Evolutionary conservation across 1,140 invertebrate genomes (phyloP), one percentile per base, ranked within the genome.

Genomic region (Dysdera silvatica): DNA sequence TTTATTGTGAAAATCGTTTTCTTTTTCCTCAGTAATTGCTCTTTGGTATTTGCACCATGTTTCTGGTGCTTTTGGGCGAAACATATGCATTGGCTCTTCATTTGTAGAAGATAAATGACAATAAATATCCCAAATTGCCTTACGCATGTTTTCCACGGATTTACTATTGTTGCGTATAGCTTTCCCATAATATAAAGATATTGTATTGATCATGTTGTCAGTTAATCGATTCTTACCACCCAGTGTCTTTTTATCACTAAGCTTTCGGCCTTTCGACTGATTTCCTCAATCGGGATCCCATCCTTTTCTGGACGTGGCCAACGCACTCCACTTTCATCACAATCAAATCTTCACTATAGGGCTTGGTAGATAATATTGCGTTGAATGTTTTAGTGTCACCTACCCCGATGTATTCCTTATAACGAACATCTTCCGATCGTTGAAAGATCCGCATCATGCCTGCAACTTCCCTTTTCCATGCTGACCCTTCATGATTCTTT

Each of bases 271-370:
- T n/a, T n/a, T n/a, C n/a, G 18, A 33, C 35, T 33, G 20, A 4
- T 33, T 53, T 53, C 14, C 51, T 8, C 29, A 53, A 23, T 16
- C 51, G 28, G 7, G 51, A 10, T 3, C 51, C 51, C 51, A 53
- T 53, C 6, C 51, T 31, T 23, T 53, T 53, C 24, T 53, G 51
- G 35, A 53, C 20, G n/a, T 55, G 53, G 5, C 53, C 53, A 16
- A 55, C 37, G 31, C 53, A 55, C 18, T 55, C 53, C 3, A 20
- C 26, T 41, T 55, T 55, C n/a, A 4, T 10, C 6, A 55, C 18
- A 7, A 10, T 40, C 6, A 40, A 4, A 24, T 55, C 18, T n/a
- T 32, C 16, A n/a, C 33, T 24, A 28, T 55, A 55, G 2, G 53
- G 53, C 7, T 55, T 23, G 10, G 4, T 24, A 8, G 37, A 20